phyloP scores from a whole-genome alignment of 2,797 vertebrate genomes.

The Neosilurus hyrtlii region DNA sequence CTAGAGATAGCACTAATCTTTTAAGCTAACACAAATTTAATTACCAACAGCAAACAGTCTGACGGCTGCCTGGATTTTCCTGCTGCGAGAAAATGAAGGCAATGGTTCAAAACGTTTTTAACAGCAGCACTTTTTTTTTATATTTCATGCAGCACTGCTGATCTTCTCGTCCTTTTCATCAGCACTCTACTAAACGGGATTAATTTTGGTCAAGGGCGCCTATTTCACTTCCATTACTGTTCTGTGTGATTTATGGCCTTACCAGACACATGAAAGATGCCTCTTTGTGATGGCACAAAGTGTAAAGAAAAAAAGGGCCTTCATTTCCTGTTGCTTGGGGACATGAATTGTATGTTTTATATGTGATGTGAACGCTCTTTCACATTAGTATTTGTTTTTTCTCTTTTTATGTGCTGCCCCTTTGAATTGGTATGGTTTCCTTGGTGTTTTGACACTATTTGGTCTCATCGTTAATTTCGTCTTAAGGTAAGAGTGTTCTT shows the following conservation, averaged over 20 bases:
- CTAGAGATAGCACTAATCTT: conserved; percentile 69
- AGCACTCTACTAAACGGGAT: conserved; percentile 42
- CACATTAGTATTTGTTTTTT: conserved; percentile 32
- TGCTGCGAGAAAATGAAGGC: conserved; percentile 40
- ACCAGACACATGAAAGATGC: conserved; percentile 44
- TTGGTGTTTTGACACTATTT: conserved; percentile 22
- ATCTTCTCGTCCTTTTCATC: conserved; percentile 42
- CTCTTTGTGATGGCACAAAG: conserved; percentile 44
- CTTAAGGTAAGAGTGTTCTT: conserved; percentile 67
- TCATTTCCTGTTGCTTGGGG: conserved; percentile 47
- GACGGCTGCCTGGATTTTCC: conserved; percentile 53
- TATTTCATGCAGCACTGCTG: conserved; percentile 49
- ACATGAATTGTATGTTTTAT: conserved; percentile 31
- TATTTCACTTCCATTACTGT: conserved; percentile 45
- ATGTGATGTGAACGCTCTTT: conserved; percentile 28
- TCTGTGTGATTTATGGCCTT: conserved; percentile 52
- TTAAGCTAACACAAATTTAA: conserved; percentile 70
- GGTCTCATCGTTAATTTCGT: conserved; percentile 36
- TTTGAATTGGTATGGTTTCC: conserved; percentile 8
- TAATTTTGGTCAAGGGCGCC: conserved; percentile 43
- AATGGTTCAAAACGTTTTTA: conserved; percentile 49
- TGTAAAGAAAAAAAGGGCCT: conserved; percentile 38
- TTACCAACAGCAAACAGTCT: conserved; percentile 66
- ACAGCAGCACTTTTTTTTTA: conserved; percentile 45
- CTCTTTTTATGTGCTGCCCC: conserved; percentile 44